Evolutionary conservation across 2,888 invertebrate species (phyloP).

Genomic region (Electrophaes corylata): DNA sequence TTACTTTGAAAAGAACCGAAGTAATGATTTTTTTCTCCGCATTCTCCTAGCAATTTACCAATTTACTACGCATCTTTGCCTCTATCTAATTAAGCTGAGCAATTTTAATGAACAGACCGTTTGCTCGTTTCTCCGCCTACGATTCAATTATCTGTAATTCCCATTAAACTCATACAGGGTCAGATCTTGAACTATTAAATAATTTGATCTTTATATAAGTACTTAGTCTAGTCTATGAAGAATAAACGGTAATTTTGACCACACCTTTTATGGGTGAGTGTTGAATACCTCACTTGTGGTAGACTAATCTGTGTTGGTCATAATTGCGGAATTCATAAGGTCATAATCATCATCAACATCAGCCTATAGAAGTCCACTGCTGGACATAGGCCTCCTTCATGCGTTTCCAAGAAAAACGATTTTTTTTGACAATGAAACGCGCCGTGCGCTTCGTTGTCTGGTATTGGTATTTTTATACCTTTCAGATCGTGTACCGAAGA

Average conservation of each 20-base stretch:
- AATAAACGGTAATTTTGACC: slow-evolving; percentile 9
- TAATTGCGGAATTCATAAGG: too few species aligned
- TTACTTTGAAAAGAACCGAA: slow-evolving; percentile 13
- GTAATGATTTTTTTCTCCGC: slow-evolving; percentile 27
- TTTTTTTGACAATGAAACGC: too few species aligned
- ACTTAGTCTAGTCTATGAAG: background rate
- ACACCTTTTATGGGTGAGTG: slow-evolving; percentile 1
- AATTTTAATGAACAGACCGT: slow-evolving; percentile 45
- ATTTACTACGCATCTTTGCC: slow-evolving; percentile 11
- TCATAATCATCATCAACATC: too few species aligned
- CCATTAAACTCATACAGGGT: slow-evolving; percentile 61
- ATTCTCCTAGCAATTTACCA: slow-evolving; percentile 23
- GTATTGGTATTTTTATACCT: too few species aligned
- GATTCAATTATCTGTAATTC: slow-evolving; percentile 38
- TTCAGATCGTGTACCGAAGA: too few species aligned
- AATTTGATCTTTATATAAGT: slow-evolving; percentile 49
- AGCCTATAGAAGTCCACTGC: too few species aligned
- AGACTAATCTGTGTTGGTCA: too few species aligned
- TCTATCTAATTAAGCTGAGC: slow-evolving; percentile 45
- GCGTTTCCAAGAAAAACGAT: too few species aligned
- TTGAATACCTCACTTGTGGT: background rate
- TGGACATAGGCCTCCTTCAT: too few species aligned
- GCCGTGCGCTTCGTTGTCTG: too few species aligned
- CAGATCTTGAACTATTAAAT: slow-evolving; percentile 71
- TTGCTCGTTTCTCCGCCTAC: slow-evolving; percentile 46